Evolutionary conservation across 2,797 vertebrate species (phyloP).

Genomic region (Paedocypris micromegethes): DNA sequence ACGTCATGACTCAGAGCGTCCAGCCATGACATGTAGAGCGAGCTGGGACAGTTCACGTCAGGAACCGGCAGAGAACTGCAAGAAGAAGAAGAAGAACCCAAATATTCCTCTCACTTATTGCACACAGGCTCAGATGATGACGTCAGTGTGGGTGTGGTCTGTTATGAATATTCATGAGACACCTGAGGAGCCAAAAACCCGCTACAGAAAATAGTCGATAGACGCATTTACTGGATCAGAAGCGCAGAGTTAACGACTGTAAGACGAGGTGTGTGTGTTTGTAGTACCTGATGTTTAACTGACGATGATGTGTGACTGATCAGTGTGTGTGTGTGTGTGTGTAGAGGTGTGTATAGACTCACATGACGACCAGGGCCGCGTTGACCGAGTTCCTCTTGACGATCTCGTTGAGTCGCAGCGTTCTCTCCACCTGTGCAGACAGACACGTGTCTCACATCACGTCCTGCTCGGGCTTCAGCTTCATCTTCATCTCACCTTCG

Average conservation of each 20-base stretch:
- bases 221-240: no score
- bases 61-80: conserved; percentile 66
- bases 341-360: conserved; percentile 50
- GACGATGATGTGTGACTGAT: no score
- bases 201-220: no score
- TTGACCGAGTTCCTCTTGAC: conserved; percentile 66
- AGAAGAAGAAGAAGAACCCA: no score
- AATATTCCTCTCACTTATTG: no score
- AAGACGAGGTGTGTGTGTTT: no score
- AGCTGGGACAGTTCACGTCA: conserved; percentile 60
- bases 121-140: conserved; percentile 2
- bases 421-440: conserved; percentile 61
- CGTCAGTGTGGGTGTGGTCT: no score
- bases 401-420: conserved; percentile 69
- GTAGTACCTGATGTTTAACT: no score
- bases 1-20: conserved; percentile 64
- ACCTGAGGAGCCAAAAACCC: no score
- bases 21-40: conserved; percentile 71
- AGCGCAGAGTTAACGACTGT: no score
- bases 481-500: conserved; percentile 54
- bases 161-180: no score
- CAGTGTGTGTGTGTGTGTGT: not conserved
- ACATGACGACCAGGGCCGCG: conserved; percentile 66
- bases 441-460: not conserved
- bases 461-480: no score